These are phyloP conservation scores for Rallus crepitans DNA, from an alignment of 2,797 vertebrate genomes.

Conservation along the genomic window DNA sequence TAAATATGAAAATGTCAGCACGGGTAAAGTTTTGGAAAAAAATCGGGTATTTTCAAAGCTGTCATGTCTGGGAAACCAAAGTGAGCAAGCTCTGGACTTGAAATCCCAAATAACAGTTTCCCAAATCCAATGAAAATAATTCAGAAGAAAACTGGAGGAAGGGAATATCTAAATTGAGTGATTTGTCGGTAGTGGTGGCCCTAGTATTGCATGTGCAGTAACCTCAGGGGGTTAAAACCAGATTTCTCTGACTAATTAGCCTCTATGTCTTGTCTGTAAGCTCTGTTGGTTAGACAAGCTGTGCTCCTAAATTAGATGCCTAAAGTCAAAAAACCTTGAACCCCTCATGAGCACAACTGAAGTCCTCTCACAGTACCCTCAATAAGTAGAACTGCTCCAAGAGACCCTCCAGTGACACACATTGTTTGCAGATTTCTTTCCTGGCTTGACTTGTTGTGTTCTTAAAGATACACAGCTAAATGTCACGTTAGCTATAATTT, in stretches of 20 bases:
- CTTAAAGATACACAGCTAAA: neutral
- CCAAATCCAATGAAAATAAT: neutral
- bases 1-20: neutral
- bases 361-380: neutral
- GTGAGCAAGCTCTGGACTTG: neutral
- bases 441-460: neutral
- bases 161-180: neutral
- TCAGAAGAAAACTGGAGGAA: fast-evolving
- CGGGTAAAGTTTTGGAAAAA: neutral
- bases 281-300: neutral
- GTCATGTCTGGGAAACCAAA: neutral
- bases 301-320: neutral
- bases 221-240: neutral
- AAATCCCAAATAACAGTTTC: neutral
- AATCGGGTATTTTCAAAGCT: neutral
- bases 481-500: neutral
- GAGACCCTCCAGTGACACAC: neutral
- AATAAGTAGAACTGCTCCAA: neutral
- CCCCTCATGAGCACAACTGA: neutral
- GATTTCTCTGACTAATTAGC: neutral
- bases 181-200: neutral
- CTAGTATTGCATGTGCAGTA: neutral
- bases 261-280: neutral
- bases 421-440: neutral
- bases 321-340: neutral